A percentile compares a stretch with the other conserved stretches of the same genome.
Conservation (phyloP, 2,797 vertebrate genomes). For the Hozukius guyotensis region DNA sequence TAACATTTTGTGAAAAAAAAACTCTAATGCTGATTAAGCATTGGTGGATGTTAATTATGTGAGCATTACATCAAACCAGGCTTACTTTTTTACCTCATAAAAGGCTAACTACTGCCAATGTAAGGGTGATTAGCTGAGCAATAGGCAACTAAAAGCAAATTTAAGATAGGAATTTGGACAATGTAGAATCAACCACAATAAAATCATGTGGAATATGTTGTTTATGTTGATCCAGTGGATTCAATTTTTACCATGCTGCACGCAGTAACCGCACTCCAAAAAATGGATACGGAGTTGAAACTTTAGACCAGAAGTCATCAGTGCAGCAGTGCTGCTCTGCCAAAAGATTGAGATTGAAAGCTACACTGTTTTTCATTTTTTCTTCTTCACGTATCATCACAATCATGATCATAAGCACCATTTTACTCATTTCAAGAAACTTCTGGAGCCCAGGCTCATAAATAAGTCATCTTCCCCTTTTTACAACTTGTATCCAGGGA, state of each 20-base stretch:
- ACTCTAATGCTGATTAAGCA: background rate
- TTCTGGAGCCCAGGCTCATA: background rate
- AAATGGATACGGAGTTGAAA: background rate
- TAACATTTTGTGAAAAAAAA: background rate
- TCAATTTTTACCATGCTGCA: background rate
- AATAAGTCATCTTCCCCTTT: slow-evolving; percentile 25
- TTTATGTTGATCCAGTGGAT: background rate
- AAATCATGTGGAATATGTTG: background rate
- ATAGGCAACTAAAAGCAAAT: background rate
- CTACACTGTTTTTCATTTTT: background rate
- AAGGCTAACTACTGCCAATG: background rate
- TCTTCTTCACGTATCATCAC: background rate
- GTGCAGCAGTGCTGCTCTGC: background rate
- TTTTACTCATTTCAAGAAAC: slow-evolving; percentile 12
- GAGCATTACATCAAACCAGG: background rate
- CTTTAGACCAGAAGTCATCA: background rate
- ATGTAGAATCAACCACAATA: background rate
- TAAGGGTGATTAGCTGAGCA: background rate
- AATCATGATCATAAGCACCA: background rate
- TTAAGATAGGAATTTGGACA: background rate
- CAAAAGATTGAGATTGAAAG: background rate
- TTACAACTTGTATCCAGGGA: slow-evolving; percentile 18
- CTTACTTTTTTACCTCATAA: background rate
- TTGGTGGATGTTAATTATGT: background rate
- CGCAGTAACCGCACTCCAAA: background rate